A percentile compares a stretch with the other conserved stretches of the same genome.
Evolutionary conservation across 64 coral and sea anemone species (phyloP).

Genomic region (Montipora cactus): DNA sequence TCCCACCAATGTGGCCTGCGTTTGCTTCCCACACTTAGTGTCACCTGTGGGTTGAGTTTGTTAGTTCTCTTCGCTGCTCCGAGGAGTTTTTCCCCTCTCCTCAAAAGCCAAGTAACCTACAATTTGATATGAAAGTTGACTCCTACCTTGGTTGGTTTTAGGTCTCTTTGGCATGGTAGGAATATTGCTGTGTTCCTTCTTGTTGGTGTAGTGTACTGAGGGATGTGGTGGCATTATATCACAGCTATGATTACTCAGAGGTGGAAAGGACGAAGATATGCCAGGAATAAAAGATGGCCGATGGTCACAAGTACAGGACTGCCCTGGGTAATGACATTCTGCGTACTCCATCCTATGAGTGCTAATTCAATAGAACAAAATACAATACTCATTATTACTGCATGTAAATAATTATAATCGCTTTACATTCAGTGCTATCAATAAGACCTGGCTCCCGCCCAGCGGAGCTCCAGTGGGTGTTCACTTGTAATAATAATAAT

Average conservation of each 20-base stretch:
- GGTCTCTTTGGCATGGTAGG: neutral
- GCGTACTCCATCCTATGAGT: conserved; percentile 17
- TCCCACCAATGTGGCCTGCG: no score
- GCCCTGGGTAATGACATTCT: conserved; percentile 29
- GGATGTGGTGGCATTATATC: neutral
- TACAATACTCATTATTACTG: neutral
- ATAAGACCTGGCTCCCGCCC: no score
- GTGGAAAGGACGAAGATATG: neutral
- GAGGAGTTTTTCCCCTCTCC: no score
- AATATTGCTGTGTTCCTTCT: conserved; percentile 20
- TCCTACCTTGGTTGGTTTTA: conserved; percentile 7
- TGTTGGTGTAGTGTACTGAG: neutral
- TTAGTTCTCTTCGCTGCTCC: no score
- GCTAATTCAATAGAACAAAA: neutral
- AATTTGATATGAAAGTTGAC: neutral
- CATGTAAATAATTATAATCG: no score
- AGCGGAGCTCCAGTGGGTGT: no score
- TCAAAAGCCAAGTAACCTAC: no score
- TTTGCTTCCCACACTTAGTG: no score
- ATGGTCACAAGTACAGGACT: conserved; percentile 43
- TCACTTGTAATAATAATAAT: no score
- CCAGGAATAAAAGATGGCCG: neutral
- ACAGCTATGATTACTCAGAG: neutral
- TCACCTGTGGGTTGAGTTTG: no score
- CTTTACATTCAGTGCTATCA: no score